phyloP scores from a whole-genome alignment of 2,797 vertebrate species.

The Decapterus maruadsi region DNA sequence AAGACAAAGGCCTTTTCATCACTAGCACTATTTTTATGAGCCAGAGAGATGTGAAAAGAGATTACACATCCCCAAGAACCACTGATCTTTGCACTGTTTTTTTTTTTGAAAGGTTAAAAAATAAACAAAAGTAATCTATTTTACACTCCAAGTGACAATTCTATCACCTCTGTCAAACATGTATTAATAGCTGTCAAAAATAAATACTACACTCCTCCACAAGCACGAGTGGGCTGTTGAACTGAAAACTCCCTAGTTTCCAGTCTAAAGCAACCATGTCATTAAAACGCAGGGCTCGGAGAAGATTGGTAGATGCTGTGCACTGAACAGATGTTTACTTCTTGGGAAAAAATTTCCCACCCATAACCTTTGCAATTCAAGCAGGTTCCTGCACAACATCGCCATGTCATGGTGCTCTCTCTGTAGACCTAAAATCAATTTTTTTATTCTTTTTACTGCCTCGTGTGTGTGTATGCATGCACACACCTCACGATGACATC shows the following conservation, averaged over 20 bases:
- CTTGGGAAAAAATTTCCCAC: slow-evolving; percentile 31
- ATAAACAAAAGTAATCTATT: background rate
- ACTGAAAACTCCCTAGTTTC: slow-evolving; percentile 1
- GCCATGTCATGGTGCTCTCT: slow-evolving; percentile 22
- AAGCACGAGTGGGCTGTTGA: slow-evolving; percentile 14
- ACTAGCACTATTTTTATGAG: background rate
- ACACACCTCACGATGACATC: slow-evolving; percentile 41
- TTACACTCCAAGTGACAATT: background rate
- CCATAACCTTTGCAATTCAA: slow-evolving; percentile 30
- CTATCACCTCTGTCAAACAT: slow-evolving; percentile 10
- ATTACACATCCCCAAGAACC: background rate
- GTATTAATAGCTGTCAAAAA: slow-evolving; percentile 26
- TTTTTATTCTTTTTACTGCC: slow-evolving; percentile 32
- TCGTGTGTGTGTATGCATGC: slow-evolving; percentile 14
- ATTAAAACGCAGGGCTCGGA: slow-evolving; percentile 33
- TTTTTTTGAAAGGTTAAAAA: too few relatives aligned
- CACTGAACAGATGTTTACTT: slow-evolving; percentile 39
- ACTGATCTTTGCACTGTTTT: too few relatives aligned
- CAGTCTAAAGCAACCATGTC: slow-evolving; percentile 7
- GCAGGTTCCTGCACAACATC: slow-evolving; percentile 6
- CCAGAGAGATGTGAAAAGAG: background rate
- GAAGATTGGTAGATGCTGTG: slow-evolving; percentile 16
- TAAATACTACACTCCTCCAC: slow-evolving; percentile 35
- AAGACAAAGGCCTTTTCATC: background rate
- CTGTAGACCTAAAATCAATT: slow-evolving; percentile 16